A percentile compares a stretch with the other conserved stretches of the same genome.
These are phyloP conservation scores for Tigriopus californicus DNA, from an alignment of 2,888 invertebrate species.

Conservation along the genomic window DNA sequence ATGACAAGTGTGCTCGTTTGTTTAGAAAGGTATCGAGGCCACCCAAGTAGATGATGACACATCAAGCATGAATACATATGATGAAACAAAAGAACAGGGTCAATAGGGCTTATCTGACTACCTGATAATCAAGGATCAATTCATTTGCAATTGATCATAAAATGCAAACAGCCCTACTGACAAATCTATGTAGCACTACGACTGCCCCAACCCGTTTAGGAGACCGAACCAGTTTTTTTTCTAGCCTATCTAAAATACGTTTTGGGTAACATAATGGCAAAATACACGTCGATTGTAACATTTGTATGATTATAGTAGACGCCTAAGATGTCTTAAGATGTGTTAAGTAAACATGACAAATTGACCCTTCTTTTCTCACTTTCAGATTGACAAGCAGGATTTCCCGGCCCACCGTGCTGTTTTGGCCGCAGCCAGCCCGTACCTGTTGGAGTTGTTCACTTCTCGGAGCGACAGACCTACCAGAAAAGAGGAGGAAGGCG, in stretches of 20 bases:
- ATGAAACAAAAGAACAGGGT: too few relatives aligned
- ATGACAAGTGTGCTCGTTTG: too few relatives aligned
- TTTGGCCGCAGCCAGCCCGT: constrained; percentile 54
- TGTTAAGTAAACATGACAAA: neutral
- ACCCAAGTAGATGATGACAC: too few relatives aligned
- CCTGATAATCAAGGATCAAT: too few relatives aligned
- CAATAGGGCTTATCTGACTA: too few relatives aligned
- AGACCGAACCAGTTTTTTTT: neutral
- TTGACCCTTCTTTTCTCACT: constrained; percentile 18
- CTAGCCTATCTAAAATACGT: neutral
- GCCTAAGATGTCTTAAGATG: too few relatives aligned
- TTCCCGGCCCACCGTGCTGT: constrained; percentile 58
- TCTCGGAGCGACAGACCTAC: constrained; percentile 31
- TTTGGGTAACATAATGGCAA: neutral
- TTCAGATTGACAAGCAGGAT: constrained; percentile 46
- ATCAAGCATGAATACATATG: too few relatives aligned
- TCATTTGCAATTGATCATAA: too few relatives aligned
- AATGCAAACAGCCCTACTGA: too few relatives aligned
- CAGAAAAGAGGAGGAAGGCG: constrained; percentile 1
- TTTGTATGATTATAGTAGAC: too few relatives aligned
- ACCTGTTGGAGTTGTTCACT: constrained; percentile 51
- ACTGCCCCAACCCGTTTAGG: neutral
- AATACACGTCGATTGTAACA: neutral
- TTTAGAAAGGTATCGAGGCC: too few relatives aligned
- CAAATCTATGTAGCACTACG: too few relatives aligned